phyloP scores from a whole-genome alignment of 2,113 vertebrate genomes.

The Parotia lawesii region DNA sequence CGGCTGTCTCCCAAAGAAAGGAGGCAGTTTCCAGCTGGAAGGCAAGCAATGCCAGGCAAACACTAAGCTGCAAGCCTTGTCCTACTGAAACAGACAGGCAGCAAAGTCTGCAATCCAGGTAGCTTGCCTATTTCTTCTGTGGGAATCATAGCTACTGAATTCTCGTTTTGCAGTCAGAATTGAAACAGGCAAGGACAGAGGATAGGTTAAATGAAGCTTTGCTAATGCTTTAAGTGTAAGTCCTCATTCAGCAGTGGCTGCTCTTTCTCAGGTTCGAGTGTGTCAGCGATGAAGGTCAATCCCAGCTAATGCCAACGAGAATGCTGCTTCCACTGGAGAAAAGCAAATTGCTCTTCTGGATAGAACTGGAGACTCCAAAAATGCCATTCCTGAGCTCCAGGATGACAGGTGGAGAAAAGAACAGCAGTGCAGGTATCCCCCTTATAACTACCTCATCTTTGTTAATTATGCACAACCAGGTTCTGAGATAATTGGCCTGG shows the following conservation, averaged over 20 bases:
- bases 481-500: background rate
- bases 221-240: background rate
- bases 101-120: background rate
- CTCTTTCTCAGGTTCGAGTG: background rate
- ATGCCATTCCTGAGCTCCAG: background rate
- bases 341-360: background rate
- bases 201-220: background rate
- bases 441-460: background rate
- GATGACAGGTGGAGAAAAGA: background rate
- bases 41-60: background rate
- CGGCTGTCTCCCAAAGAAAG: background rate
- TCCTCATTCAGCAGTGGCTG: background rate
- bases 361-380: background rate
- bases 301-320: background rate
- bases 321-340: background rate
- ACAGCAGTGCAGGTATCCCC: background rate
- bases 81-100: background rate
- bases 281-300: background rate
- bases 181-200: background rate
- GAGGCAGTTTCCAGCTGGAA: background rate
- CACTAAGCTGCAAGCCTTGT: background rate
- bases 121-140: background rate
- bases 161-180: background rate
- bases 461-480: background rate
- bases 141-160: background rate